phyloP scores from a whole-genome alignment of 2,797 vertebrate species.

The Glossophaga mutica region DNA sequence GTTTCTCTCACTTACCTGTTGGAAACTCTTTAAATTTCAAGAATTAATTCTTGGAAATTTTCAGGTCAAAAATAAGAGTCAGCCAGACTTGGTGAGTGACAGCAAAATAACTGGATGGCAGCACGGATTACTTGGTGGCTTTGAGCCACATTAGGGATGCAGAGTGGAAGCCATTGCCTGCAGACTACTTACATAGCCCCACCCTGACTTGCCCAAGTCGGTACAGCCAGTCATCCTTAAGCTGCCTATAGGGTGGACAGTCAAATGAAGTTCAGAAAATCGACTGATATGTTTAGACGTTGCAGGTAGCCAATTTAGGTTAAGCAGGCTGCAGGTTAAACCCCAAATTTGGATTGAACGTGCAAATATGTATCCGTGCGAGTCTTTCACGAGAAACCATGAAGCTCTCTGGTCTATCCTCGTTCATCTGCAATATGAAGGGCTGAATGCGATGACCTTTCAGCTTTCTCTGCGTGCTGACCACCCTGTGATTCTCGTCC shows the following conservation, averaged over 20 bases:
- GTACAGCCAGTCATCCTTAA: not conserved
- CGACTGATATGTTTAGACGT: not conserved
- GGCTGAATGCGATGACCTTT: rapidly evolving
- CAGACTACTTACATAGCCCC: rapidly evolving
- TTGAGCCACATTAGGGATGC: rapidly evolving
- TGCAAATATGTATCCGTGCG: rapidly evolving
- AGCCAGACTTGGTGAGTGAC: not conserved
- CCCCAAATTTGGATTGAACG: not conserved
- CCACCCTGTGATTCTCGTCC: not conserved
- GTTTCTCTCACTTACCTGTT: not conserved
- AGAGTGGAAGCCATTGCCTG: rapidly evolving
- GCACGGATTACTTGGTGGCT: not conserved
- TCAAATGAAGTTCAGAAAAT: not conserved
- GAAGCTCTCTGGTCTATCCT: not conserved
- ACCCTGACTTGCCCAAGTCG: too few relatives aligned
- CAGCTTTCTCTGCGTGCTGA: not conserved
- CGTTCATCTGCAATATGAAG: not conserved
- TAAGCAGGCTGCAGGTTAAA: not conserved
- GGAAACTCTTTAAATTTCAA: conserved; percentile 23
- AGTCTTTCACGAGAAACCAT: not conserved
- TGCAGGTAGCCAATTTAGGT: not conserved
- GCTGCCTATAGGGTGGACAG: not conserved
- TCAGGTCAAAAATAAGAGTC: conserved; percentile 17
- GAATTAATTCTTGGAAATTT: conserved; percentile 22
- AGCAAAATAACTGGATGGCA: not conserved